Conservation (phyloP, 1,140 invertebrate species). For the Drosophila tsacasi region DNA sequence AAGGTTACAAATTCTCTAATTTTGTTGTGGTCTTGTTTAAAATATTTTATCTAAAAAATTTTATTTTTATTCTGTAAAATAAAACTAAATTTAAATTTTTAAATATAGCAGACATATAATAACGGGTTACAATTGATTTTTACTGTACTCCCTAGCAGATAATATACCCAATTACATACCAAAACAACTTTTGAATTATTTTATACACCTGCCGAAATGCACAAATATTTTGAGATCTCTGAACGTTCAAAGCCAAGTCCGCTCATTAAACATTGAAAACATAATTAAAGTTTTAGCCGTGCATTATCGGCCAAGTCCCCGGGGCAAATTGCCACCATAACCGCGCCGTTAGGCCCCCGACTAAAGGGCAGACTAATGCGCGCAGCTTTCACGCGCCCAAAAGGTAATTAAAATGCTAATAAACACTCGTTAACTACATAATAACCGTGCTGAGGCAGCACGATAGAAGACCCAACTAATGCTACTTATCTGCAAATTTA, state of each 20-base stretch:
- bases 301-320: constrained; percentile 28
- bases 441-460: constrained; percentile 56
- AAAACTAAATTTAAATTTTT: no score
- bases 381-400: constrained; percentile 79
- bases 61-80: background rate
- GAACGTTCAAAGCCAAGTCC: constrained; percentile 25
- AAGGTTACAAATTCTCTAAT: background rate
- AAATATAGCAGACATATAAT: background rate
- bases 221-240: constrained; percentile 45
- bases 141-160: background rate
- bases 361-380: constrained; percentile 74
- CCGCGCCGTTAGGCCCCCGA: constrained; percentile 17
- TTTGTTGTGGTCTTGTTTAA: background rate
- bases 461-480: constrained; percentile 69
- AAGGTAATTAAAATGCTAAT: constrained; percentile 84
- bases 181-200: background rate
- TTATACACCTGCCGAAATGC: constrained; percentile 5
- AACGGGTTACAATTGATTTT: background rate
- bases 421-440: constrained; percentile 83
- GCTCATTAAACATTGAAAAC: constrained; percentile 76
- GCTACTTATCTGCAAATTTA: constrained; percentile 83
- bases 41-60: background rate
- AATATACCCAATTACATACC: background rate
- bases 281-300: constrained; percentile 77
- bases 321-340: constrained; percentile 27